Percentiles rank a stretch among this genome's conserved stretches.
Evolutionary conservation across 1,140 invertebrate genomes (phyloP).

Genomic region (Drosophila oshimai): DNA sequence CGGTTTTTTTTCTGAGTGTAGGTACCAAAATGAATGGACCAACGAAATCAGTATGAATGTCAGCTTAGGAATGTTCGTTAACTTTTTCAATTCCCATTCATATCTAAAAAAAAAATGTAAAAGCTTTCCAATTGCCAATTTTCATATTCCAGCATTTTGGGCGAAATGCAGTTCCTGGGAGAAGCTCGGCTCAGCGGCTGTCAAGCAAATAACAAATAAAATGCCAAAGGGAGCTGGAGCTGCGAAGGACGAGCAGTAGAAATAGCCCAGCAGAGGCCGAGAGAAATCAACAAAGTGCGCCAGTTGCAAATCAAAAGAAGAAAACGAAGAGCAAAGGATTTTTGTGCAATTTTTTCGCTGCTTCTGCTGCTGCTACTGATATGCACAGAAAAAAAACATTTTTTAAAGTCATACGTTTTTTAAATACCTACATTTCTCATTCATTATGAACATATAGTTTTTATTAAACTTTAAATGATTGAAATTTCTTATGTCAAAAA

Average conservation of each 20-base stretch:
- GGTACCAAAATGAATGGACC: background rate
- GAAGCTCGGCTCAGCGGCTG: conserved; percentile 38
- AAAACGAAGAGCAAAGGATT: conserved; percentile 64
- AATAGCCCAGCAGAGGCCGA: background rate
- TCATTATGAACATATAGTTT: no score
- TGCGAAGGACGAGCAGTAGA: background rate
- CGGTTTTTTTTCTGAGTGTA: no score
- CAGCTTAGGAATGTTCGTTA: background rate
- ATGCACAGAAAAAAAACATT: background rate
- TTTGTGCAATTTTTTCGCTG: conserved; percentile 46
- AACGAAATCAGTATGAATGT: background rate
- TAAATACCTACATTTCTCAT: no score
- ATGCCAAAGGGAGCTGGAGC: background rate
- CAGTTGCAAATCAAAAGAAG: conserved; percentile 67
- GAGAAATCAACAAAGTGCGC: conserved; percentile 48
- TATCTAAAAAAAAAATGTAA: conserved; percentile 1
- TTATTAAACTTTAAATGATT: no score
- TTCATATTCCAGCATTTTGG: conserved; percentile 28
- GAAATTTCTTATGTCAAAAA: no score
- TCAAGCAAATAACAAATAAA: conserved; percentile 57
- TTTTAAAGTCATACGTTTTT: no score
- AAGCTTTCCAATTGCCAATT: conserved; percentile 32
- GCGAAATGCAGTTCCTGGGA: conserved; percentile 34
- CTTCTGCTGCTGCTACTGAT: background rate
- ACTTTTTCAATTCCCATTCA: background rate